Base-by-base conservation (phyloP, 2,888 invertebrate species). In the Calliopum simillimum region DNA sequence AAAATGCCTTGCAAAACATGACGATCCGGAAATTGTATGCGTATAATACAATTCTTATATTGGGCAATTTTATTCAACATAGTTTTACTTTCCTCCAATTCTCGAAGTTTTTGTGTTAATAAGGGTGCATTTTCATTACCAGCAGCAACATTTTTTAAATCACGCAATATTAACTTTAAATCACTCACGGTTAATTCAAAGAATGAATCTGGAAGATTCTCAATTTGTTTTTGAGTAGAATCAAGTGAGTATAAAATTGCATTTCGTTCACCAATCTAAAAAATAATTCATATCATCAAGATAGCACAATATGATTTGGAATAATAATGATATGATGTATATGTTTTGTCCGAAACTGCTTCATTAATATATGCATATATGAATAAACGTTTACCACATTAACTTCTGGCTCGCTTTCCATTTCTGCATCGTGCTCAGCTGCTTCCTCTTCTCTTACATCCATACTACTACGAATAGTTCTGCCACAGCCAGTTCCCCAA, bases 1-100 rank as follows among this genome's bases (percentile, higher is more conserved):
- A 98, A 98, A 51, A 93, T 89, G 13, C 93, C 97, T 86, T 98
- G 98, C 25, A 98, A 88, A 51, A 97, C 93, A 56, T 92, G 88
- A 66, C 92, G 90, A 86, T 96, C 93, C 3, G 96, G 96, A 85
- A 98, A 97, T 81, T 94, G 93, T 73, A 98, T 87, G 68, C 97
- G 88, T 58, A 98, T 91, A 12, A 96, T 91, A 61, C 92, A 91
- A 80, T 91, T 90, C 78, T 91, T 91, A 85, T 95, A 96, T 75
- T 89, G 89, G 67, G 90, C 89, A 43, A 93, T 85, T 79, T 89
- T 89, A 64, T 87, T 86, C 64, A 91, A 82, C 73, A 89, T 81
- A 72, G 86, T 86, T 78, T 89, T 89, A 46, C 88, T 87, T 61
- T 89, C 87, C 77, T 91, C 89, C 41, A 91, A 80, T 74, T 90